Evolutionary conservation across 2,888 invertebrate genomes (phyloP), one percentile per base, ranked within the genome.

Genomic region (Harpalus rufipes): DNA sequence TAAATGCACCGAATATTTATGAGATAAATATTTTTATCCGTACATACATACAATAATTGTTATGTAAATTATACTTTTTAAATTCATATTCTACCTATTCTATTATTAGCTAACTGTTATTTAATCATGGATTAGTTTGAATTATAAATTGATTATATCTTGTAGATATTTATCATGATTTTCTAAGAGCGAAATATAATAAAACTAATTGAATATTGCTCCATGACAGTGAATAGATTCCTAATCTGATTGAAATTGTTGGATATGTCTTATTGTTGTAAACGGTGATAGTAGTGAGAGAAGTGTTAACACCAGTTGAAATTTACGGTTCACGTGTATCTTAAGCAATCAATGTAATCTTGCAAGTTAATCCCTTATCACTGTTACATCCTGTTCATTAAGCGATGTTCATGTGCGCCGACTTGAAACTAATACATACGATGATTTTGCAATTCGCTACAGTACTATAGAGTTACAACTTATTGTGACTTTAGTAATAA

Each of bases 361-460:
- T 21, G 4, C 8, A 7, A 14, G 18, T 18, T 63, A 63, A 21
- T 18, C 63, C 63, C 63, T 63, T 63, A 63, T 63, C 63, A 63
- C 59, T 59, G 18, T 18, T 18, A 59, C 18, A 63, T 63, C 63
- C 63, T 25, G 25, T 63, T 63, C 18, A 25, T 25, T 63, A 21
- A 7, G 8, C 21, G 63, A 63, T 63, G 63, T 63, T 18, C 63
- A 63, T 63, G 63, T 63, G 18, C 63, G 12, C 63, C 21, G 18
- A 63, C 18, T 63, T 63, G 63, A 21, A 59, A 63, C 63, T 63
- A 63, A 63, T 63, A 63, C 25, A 63, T 63, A 63, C 63, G 63
- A 63, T 63, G 18, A 63, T 16, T 7, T 21, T 63, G 63, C 25
- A 63, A 63, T 63, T 25, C 25, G 1, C 12, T 1, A 0, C 32